These are phyloP conservation scores for Hemicentrotus pulcherrimus DNA, from an alignment of 35 echinoderm and acorn worm genomes.

Conservation along the genomic window DNA sequence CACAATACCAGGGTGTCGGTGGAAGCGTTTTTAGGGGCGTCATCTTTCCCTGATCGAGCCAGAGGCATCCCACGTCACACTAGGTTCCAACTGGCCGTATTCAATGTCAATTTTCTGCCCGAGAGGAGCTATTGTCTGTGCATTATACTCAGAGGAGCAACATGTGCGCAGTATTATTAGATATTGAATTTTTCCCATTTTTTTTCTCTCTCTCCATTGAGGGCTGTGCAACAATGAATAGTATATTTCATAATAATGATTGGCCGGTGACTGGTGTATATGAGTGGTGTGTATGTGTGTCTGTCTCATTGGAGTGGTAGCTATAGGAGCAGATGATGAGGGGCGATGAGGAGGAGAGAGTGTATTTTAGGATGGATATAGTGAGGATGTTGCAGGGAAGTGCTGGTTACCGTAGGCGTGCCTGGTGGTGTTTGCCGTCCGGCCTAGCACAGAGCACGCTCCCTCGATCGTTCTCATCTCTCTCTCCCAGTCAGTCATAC, in stretches of 20 bases:
- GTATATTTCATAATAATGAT: slow-evolving; percentile 40
- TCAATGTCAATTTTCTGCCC: slow-evolving; percentile 44
- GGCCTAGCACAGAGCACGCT: neutral
- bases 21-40: slow-evolving; percentile 32
- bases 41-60: neutral
- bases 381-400: slow-evolving; percentile 27
- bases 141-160: slow-evolving; percentile 24
- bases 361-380: slow-evolving; percentile 19
- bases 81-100: neutral
- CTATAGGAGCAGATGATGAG: neutral
- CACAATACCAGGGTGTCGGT: slow-evolving; percentile 33
- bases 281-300: slow-evolving; percentile 40
- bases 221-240: slow-evolving; percentile 21
- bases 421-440: neutral
- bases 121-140: slow-evolving; percentile 16
- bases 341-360: slow-evolving; percentile 18
- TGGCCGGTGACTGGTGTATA: slow-evolving; percentile 8
- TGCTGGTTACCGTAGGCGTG: neutral
- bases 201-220: slow-evolving; percentile 26
- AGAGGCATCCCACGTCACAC: slow-evolving; percentile 30
- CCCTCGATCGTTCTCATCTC: neutral
- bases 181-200: slow-evolving; percentile 27
- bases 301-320: neutral
- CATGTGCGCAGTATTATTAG: slow-evolving; percentile 40
- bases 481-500: neutral